These are phyloP conservation scores for Sisyra nigra DNA, from an alignment of 2,888 invertebrate genomes.

Conservation along the genomic window DNA sequence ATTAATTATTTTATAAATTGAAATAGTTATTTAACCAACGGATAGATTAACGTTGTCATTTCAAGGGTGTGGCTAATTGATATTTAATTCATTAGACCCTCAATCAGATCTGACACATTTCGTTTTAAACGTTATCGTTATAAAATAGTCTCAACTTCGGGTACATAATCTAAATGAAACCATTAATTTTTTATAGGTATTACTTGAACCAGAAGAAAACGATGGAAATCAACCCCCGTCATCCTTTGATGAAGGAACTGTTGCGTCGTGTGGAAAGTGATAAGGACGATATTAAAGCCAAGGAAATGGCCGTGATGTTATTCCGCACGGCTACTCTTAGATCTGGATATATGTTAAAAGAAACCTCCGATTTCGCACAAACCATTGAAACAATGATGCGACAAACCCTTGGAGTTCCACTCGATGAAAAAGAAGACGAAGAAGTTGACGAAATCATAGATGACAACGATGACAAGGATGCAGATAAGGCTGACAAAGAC, in stretches of 20 bases:
- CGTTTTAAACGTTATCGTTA: too few species aligned
- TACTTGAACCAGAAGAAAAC: constrained; percentile 92
- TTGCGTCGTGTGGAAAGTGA: constrained; percentile 66
- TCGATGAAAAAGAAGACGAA: constrained; percentile 59
- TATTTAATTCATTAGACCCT: background rate
- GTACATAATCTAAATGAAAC: too few species aligned
- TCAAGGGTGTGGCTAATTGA: background rate
- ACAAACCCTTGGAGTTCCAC: constrained; percentile 56
- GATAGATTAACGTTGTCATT: too few species aligned
- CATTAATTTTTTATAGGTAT: too few species aligned
- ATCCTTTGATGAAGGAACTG: constrained; percentile 88
- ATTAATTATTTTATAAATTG: too few species aligned
- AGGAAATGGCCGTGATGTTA: constrained; percentile 76
- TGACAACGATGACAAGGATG: constrained; percentile 27
- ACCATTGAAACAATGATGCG: constrained; percentile 84
- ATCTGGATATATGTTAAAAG: constrained; percentile 84
- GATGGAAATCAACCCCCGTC: constrained; percentile 92
- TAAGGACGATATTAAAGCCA: constrained; percentile 59
- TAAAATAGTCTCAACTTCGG: too few species aligned
- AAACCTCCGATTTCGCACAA: constrained; percentile 76
- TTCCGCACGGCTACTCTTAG: constrained; percentile 83
- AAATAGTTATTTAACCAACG: too few species aligned
- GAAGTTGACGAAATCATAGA: constrained; percentile 29
- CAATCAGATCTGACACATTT: constrained; percentile 1
- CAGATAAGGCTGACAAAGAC: constrained; percentile 26